Conservation (phyloP, 2,113 vertebrate genomes). For the Hylia prasina region DNA sequence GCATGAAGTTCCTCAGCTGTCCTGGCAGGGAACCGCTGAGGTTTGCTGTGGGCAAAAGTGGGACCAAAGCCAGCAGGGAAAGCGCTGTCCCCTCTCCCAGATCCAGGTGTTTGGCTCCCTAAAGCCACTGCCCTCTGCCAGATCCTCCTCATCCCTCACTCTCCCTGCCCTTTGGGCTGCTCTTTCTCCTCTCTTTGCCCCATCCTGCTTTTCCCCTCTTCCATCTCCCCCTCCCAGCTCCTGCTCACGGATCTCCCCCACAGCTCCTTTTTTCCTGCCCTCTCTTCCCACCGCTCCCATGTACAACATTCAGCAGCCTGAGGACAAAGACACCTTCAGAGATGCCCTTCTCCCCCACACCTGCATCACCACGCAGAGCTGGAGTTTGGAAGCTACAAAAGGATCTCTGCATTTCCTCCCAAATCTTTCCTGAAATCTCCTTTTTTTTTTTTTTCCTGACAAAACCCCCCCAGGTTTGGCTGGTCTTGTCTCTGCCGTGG, state of each 20-base stretch:
- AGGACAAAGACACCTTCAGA: not conserved
- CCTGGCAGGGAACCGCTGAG: not conserved
- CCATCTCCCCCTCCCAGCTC: not conserved
- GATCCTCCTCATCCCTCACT: not conserved
- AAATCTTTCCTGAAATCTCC: not conserved
- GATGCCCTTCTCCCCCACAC: not conserved
- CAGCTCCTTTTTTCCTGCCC: not conserved
- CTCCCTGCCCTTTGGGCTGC: rapidly evolving
- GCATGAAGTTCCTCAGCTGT: rapidly evolving
- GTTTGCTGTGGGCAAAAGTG: too few species aligned
- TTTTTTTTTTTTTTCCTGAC: not conserved
- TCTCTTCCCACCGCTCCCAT: rapidly evolving
- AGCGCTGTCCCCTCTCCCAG: rapidly evolving
- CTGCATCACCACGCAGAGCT: not conserved
- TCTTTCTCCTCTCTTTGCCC: not conserved
- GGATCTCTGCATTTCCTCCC: not conserved
- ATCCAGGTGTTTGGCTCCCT: not conserved
- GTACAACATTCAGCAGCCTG: rapidly evolving
- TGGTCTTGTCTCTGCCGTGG: not conserved
- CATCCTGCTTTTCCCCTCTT: not conserved
- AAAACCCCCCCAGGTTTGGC: not conserved
- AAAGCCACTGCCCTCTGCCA: not conserved
- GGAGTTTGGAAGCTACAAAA: not conserved
- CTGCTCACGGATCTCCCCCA: not conserved
- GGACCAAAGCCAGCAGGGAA: not conserved